phyloP scores from a whole-genome alignment of 2,888 invertebrate genomes.

The Hydroisotoma schaefferi region DNA sequence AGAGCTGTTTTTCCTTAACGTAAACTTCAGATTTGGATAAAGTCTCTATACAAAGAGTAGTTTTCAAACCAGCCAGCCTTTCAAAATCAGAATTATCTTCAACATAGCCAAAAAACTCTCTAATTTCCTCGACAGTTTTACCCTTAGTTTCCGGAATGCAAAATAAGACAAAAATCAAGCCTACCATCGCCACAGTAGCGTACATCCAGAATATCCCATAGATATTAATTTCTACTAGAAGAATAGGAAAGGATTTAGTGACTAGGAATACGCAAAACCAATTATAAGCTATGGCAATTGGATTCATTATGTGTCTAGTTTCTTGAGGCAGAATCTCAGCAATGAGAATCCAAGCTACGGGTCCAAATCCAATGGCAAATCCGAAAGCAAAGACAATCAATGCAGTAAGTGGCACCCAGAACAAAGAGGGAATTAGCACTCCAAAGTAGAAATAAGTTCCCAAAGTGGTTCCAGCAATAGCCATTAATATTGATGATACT shows the following conservation, averaged over 20 bases:
- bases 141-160: constrained; percentile 45
- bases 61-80: background rate
- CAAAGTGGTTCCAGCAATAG: constrained; percentile 25
- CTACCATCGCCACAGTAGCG: constrained; percentile 25
- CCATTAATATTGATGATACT: constrained; percentile 25
- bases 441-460: constrained; percentile 34
- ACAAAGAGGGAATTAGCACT: background rate
- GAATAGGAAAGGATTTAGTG: constrained; percentile 40
- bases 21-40: no score
- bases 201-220: constrained; percentile 42
- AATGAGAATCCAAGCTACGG: constrained; percentile 29
- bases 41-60: no score
- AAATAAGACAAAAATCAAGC: constrained; percentile 34
- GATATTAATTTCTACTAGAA: constrained; percentile 33
- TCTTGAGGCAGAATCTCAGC: constrained; percentile 29
- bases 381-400: constrained; percentile 37
- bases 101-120: background rate
- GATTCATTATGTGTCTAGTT: constrained; percentile 23
- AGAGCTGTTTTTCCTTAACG: no score
- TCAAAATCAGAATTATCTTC: background rate
- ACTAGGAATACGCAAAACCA: constrained; percentile 46
- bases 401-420: constrained; percentile 37
- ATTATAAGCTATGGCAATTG: constrained; percentile 39
- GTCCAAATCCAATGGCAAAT: constrained; percentile 34
- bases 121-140: constrained; percentile 34